Percentiles rank a stretch among this genome's conserved stretches.
These are phyloP conservation scores for Argya squamiceps DNA, from an alignment of 2,797 vertebrate genomes.

Conservation along the genomic window DNA sequence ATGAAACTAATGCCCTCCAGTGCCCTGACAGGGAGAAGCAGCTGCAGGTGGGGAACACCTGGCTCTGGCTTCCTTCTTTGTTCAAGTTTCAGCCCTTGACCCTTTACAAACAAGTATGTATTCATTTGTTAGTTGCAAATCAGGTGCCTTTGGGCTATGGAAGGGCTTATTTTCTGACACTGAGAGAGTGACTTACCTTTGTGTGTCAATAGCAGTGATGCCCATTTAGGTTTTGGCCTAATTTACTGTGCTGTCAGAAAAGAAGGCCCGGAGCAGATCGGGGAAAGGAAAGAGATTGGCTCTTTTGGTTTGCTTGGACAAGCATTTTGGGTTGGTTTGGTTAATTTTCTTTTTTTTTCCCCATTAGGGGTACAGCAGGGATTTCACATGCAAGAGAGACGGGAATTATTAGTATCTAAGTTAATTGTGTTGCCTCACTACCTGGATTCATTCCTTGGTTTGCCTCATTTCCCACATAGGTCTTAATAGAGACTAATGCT, in stretches of 20 bases:
- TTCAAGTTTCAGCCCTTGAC: constrained; percentile 40
- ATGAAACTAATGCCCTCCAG: constrained; percentile 46
- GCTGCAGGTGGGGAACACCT: constrained; percentile 28
- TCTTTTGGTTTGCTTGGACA: constrained; percentile 52
- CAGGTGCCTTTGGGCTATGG: constrained; percentile 53
- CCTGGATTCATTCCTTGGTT: constrained; percentile 66
- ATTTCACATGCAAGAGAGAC: constrained; percentile 63
- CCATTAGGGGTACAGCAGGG: constrained; percentile 53
- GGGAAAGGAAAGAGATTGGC: constrained; percentile 54
- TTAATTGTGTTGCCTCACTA: constrained; percentile 67
- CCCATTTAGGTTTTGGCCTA: constrained; percentile 18
- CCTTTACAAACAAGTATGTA: constrained; percentile 7
- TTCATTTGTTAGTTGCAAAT: constrained; percentile 57
- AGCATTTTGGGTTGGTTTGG: constrained; percentile 36
- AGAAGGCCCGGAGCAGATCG: constrained; percentile 43
- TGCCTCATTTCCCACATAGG: constrained; percentile 66
- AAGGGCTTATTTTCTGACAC: constrained; percentile 52
- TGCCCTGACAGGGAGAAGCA: constrained; percentile 37
- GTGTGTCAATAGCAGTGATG: constrained; percentile 38
- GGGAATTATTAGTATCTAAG: constrained; percentile 61
- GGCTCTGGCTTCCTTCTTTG: constrained; percentile 39
- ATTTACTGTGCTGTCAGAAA: constrained; percentile 57
- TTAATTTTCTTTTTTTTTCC: not conserved
- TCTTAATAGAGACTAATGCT: constrained; percentile 60
- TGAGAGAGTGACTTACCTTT: constrained; percentile 29